These are phyloP conservation scores for Drosophila nigritarsus DNA, from an alignment of 2,888 invertebrate genomes.

Conservation along the genomic window DNA sequence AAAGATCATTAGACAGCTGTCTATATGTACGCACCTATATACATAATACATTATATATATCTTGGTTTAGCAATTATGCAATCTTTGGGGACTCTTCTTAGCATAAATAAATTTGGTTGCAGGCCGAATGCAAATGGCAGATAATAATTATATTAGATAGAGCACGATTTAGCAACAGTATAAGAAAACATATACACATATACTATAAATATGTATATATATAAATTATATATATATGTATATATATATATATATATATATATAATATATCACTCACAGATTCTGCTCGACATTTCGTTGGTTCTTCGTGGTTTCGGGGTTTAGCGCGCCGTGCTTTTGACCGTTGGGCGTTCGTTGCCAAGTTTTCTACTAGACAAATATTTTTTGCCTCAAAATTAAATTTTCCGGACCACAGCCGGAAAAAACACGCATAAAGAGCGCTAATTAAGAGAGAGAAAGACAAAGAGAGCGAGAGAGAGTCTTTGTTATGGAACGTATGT, in stretches of 20 bases:
- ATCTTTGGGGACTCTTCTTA: conserved; percentile 58
- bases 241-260: background rate
- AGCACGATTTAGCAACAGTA: conserved; percentile 37
- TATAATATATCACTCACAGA: conserved; percentile 58
- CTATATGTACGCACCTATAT: conserved; percentile 21
- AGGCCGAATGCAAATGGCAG: conserved; percentile 38
- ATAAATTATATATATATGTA: conserved; percentile 12
- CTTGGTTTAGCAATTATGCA: conserved; percentile 70
- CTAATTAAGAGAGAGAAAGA: conserved; percentile 9
- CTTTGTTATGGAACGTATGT: conserved; percentile 46
- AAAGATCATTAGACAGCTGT: conserved; percentile 45
- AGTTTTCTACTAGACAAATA: conserved; percentile 76
- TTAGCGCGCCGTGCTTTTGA: conserved; percentile 55
- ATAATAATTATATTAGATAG: conserved; percentile 64
- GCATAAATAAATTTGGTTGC: conserved; percentile 46
- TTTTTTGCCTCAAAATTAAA: conserved; percentile 54
- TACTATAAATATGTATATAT: conserved; percentile 16
- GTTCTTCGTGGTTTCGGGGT: conserved; percentile 51
- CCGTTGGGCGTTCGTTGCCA: conserved; percentile 71
- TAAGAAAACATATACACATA: conserved; percentile 25
- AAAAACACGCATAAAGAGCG: conserved; percentile 30
- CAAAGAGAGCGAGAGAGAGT: conserved; percentile 5
- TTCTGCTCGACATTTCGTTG: conserved; percentile 66
- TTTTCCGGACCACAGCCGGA: conserved; percentile 73
- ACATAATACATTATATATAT: conserved; percentile 39